Evolutionary conservation across 2,888 invertebrate genomes (phyloP).

Genomic region (Agrochola lota): DNA sequence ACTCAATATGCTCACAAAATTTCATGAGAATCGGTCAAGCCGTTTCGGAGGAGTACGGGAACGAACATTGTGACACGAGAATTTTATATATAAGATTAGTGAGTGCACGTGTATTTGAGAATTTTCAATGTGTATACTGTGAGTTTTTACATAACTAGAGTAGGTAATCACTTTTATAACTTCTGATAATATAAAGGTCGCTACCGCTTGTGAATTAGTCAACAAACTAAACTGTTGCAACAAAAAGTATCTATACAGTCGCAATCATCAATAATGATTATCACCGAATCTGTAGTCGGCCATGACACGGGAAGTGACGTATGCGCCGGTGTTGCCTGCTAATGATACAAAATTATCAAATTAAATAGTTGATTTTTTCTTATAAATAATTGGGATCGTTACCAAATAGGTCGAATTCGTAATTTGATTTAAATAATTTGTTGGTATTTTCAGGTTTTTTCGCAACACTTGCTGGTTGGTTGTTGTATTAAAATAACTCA

Average conservation of each 20-base stretch:
- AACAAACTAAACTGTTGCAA: constrained; percentile 74
- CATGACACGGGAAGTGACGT: constrained; percentile 79
- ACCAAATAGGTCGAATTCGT: constrained; percentile 46
- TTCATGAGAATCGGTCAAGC: no score
- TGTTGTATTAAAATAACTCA: background rate
- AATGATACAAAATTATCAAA: constrained; percentile 68
- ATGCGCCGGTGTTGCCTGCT: constrained; percentile 70
- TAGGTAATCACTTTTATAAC: background rate
- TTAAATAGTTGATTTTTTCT: constrained; percentile 50
- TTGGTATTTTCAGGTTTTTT: constrained; percentile 3
- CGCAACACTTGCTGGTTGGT: background rate
- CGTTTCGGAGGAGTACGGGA: no score
- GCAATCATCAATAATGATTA: constrained; percentile 89
- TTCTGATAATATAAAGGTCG: constrained; percentile 15
- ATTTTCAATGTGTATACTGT: no score
- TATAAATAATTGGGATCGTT: constrained; percentile 53
- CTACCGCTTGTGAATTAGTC: constrained; percentile 62
- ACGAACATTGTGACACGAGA: no score
- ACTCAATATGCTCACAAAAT: no score
- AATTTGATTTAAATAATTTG: constrained; percentile 46
- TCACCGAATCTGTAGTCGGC: constrained; percentile 83
- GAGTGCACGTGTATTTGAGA: no score
- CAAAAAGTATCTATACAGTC: constrained; percentile 82
- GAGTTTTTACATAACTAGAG: no score
- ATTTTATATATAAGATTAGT: no score